Conservation (phyloP, 2,113 vertebrate genomes). For the pig (Sus scrofa) region DNA sequence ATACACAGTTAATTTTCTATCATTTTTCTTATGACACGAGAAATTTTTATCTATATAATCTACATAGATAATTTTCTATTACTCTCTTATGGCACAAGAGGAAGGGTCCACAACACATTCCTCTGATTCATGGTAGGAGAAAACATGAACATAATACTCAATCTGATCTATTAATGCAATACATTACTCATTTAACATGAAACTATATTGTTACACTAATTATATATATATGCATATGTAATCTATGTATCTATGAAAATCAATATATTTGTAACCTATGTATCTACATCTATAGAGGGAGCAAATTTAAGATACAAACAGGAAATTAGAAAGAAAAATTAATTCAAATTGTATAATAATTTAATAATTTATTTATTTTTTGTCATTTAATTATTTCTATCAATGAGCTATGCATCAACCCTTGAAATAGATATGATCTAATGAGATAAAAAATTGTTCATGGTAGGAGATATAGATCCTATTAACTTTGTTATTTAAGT, state of each 20-base stretch:
- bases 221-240: not conserved
- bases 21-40: not conserved
- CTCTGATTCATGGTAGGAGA: not conserved
- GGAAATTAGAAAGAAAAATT: not conserved
- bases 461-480: not conserved
- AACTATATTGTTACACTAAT: not conserved
- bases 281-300: not conserved
- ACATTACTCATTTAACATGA: not conserved
- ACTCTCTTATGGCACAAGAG: not conserved
- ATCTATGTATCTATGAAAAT: not conserved
- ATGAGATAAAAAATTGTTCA: conserved; percentile 42
- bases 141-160: not conserved
- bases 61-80: not conserved
- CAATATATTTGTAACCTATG: not conserved
- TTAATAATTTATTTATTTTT: not conserved
- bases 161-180: not conserved
- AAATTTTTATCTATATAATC: not conserved
- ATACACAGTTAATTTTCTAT: not conserved
- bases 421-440: not conserved
- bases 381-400: not conserved
- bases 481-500: not conserved
- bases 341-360: not conserved
- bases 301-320: not conserved
- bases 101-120: not conserved
- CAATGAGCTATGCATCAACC: not conserved